Evolutionary conservation across 2,888 invertebrate species (phyloP), one percentile per base, ranked within the genome.

Genomic region (Pammene aurita): DNA sequence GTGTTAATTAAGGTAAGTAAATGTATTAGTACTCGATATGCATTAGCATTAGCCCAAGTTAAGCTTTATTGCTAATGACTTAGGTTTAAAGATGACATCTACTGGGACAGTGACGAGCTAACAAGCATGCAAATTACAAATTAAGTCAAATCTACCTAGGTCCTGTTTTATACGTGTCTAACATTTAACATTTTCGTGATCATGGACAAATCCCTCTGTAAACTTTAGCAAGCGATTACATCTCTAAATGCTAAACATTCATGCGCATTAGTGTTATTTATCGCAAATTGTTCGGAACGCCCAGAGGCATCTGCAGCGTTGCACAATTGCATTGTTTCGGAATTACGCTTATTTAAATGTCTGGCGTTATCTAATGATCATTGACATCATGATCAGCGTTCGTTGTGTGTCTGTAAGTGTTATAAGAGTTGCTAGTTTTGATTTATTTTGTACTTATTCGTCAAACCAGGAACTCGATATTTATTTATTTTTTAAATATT

Each of bases 221-320:
- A 68, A 58, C 63, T 68, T 63, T 68, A 50, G 16, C 26, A 52
- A 48, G 11, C 34, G 68, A 68, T 68, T 63, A 42, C 18, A 69
- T 69, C 69, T 7, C 10, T 60, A 60, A 69, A 69, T 69, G 69
- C 54, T 64, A 69, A 60, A 65, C 69, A 65, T 69, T 65, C 54
- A 48, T 56, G 34, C 50, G 42, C 56, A 46, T 52, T 64, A 50
- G 34, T 55, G 64, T 69, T 46, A 34, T 69, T 69, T 69, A 68
- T 65, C 54, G 54, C 60, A 60, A 60, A 69, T 69, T 65, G 69
- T 64, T 44, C 34, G 38, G 26, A 26, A 55, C 58, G 60, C 64
- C 64, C 58, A 44, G 41, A 41, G 58, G 46, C 14, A 58, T 26
- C 41, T 34, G 34, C 55, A 46, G 34, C 55, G 34, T 68, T 68